Base-by-base conservation (phyloP, 2,113 vertebrate genomes). In the Panthera uncia region DNA sequence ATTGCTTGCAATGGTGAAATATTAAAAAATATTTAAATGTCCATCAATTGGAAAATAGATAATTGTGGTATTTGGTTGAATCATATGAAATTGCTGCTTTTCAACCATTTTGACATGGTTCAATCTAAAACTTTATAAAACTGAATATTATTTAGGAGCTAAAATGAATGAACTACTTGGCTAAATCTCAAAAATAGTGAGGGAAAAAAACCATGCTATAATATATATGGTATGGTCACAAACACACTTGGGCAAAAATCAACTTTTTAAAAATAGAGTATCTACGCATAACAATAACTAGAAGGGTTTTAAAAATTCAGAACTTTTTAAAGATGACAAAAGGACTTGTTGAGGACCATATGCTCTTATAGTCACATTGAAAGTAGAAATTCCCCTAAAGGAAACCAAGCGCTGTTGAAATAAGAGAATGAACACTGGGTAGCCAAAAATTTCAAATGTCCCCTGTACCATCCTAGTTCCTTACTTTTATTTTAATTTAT, bases 121-220 rank as follows among this genome's bases (percentile, higher is more conserved):
- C 41, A 95, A 87, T 2, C 41, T 73, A 95, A 80, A 95, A 80
- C 52, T 81, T 29, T 73, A 33, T 87, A 65, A 87, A 86, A 80
- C 14, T 85, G 19, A 80, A 85, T 68, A 52, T 52, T 74, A 83
- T n/a, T 78, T 41, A 52, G n/a, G 15, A 57, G 21, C 21, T 57
- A 29, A 84, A 78, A 48, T 73, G 16, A 78, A 52, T 95, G 13
- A n/a, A 57, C 19, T 90, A 66, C 6, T n/a, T 52, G 33, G 50
- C 50, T 41, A 86, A 71, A 86, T 71, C 38, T 71, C 41, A 73
- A 73, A 95, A 95, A 61, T 80, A 79, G 15, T 71, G 33, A 79
- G 73, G 61, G 27, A 69, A 86, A 80, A 80, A 86, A 50, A 9
- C 4, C 48, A 52, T 52, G 52, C 38, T 87, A 10, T 71, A n/a